Evolutionary conservation across 2,888 invertebrate species (phyloP).

Genomic region (Sesia apiformis): DNA sequence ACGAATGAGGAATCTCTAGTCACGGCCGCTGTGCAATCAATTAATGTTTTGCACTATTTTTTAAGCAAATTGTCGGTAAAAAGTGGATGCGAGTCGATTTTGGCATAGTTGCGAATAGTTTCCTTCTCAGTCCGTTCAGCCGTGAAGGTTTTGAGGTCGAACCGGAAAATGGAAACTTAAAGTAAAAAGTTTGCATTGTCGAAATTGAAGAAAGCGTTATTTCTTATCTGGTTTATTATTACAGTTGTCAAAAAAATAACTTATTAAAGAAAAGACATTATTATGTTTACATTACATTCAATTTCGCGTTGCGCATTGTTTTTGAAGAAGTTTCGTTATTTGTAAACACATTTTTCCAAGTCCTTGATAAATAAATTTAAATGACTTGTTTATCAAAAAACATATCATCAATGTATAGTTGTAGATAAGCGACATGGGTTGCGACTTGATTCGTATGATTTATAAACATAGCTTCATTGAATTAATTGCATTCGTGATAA

Average conservation of each 20-base stretch:
- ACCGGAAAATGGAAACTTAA: slow-evolving; percentile 16
- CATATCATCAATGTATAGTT: not conserved
- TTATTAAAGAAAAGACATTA: too few species aligned
- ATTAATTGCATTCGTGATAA: slow-evolving; percentile 23
- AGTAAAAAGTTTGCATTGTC: slow-evolving; percentile 10
- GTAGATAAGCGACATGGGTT: not conserved
- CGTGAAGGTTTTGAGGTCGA: slow-evolving; percentile 28
- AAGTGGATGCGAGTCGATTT: slow-evolving; percentile 18
- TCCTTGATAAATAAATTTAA: too few species aligned
- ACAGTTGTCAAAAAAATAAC: too few species aligned
- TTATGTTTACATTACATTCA: too few species aligned
- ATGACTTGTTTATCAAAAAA: not conserved
- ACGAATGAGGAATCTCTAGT: slow-evolving; percentile 19
- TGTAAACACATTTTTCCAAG: too few species aligned
- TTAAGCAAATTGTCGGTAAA: slow-evolving; percentile 10
- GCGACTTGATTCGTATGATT: not conserved
- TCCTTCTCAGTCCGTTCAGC: slow-evolving; percentile 25
- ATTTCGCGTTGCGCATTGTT: too few species aligned
- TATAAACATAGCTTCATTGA: slow-evolving; percentile 13
- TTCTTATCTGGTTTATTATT: too few species aligned
- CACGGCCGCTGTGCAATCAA: slow-evolving; percentile 23
- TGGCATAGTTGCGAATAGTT: slow-evolving; percentile 22
- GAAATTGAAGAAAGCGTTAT: not conserved
- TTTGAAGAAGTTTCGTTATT: too few species aligned
- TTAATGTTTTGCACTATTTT: slow-evolving; percentile 25